Base-by-base conservation (phyloP, 1,140 invertebrate genomes). In the Wasmannia auropunctata region DNA sequence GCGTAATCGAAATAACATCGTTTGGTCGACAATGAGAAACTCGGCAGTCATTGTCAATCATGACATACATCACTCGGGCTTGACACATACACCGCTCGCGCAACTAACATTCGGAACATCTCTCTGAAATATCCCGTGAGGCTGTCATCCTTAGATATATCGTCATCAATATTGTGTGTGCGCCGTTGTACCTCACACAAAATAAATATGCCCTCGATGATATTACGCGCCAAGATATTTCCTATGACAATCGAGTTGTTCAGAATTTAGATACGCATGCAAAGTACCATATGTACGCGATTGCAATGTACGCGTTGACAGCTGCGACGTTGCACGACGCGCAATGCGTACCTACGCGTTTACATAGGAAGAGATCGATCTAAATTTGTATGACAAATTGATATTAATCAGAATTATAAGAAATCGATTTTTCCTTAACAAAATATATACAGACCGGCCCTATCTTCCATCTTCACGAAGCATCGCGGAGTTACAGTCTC, bases 81-180 rank as follows among this genome's bases (percentile, higher is more conserved):
- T n/a, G 46, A 69, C 46, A n/a, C 60, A 16, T 40, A 69, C 34
- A 40, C 1, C 16, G 60, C n/a, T n/a, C n/a, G n/a, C n/a, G n/a
- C n/a, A n/a, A 40, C 19, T 76, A 63, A 77, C 56, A 58, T 40
- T 22, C 37, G 74, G 19, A 49, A 25, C 43, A 46, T 56, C 34
- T 81, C 65, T 83, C 51, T 58, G 22, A 74, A 83, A 83, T 60
- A 74, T 74, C 19, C 51, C 14, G 25, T 31, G 25, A 43, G 51
- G 19, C 25, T 74, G 67, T 83, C 79, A 46, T 74, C 19, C 14
- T 6, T 51, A 83, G 67, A 46, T 46, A 16, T 51, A 58, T 11
- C 51, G 37, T 58, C 49, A 43, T 67, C 46, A 25, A 58, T 22
- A 31, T 63, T 34, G 19, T 3, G 19, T 46, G 28, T 14, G 25